Conservation (phyloP, 2,888 invertebrate genomes). For the Serripes groenlandicus region DNA sequence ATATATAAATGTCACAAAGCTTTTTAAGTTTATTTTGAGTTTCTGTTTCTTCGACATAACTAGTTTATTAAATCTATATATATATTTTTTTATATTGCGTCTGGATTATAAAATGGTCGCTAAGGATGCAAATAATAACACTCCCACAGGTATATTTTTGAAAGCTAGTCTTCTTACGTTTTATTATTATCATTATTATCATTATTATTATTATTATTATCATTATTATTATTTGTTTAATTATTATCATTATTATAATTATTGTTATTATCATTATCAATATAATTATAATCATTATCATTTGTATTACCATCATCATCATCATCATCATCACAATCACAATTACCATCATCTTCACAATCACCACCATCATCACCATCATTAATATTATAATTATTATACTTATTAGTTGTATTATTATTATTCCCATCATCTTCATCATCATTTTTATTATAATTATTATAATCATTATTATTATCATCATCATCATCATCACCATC, state of each 20-base stretch:
- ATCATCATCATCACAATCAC: neutral
- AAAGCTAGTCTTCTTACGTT: too few species aligned
- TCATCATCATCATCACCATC: too few species aligned
- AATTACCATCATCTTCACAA: neutral
- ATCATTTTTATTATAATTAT: neutral
- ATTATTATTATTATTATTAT: conserved; percentile 3
- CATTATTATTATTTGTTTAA: neutral
- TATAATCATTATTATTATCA: neutral
- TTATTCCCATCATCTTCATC: neutral
- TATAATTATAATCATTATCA: conserved; percentile 9
- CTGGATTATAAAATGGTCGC: conserved; percentile 3
- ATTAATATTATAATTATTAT: neutral
- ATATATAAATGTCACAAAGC: neutral
- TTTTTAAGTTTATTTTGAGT: neutral
- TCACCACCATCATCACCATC: neutral
- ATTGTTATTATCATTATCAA: conserved; percentile 16
- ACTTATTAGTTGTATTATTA: neutral
- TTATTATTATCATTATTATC: neutral
- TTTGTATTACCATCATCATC: neutral
- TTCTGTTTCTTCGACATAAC: neutral
- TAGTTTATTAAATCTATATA: neutral
- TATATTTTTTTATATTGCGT: neutral
- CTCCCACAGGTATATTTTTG: too few species aligned
- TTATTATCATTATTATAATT: conserved; percentile 4
- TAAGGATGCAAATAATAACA: conserved; percentile 14